phyloP scores from a whole-genome alignment of 2,797 vertebrate species.

The Esox lucius region DNA sequence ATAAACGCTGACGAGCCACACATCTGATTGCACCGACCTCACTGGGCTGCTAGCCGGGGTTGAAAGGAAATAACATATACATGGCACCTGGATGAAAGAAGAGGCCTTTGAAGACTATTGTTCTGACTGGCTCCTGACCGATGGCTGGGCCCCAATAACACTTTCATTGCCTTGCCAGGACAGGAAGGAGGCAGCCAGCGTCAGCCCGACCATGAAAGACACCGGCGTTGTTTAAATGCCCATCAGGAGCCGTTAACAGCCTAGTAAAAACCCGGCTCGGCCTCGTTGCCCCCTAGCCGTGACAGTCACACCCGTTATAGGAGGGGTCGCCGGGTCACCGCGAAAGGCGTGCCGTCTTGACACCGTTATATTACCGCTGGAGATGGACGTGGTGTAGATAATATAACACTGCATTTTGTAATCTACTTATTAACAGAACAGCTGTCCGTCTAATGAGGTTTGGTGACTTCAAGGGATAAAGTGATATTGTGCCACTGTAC shows the following conservation, averaged over 20 bases:
- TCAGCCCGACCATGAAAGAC: slow-evolving; percentile 18
- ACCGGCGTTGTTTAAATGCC: slow-evolving; percentile 11
- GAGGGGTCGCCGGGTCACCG: too few relatives aligned
- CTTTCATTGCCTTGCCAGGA: slow-evolving; percentile 37
- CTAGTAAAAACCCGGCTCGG: slow-evolving; percentile 1
- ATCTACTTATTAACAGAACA: too few relatives aligned
- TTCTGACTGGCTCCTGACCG: neutral
- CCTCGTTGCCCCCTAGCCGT: too few relatives aligned
- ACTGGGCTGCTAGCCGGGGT: neutral
- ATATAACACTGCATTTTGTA: too few relatives aligned
- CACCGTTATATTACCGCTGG: too few relatives aligned
- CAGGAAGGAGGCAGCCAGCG: slow-evolving; percentile 31
- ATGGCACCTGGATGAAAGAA: slow-evolving; percentile 29
- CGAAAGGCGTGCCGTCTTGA: too few relatives aligned
- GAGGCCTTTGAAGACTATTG: slow-evolving; percentile 35
- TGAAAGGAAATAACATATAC: slow-evolving; percentile 34
- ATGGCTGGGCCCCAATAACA: slow-evolving; percentile 30
- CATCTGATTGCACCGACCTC: neutral
- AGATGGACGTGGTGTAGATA: too few relatives aligned
- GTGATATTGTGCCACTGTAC: too few relatives aligned
- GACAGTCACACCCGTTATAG: too few relatives aligned
- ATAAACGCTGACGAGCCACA: slow-evolving; percentile 20
- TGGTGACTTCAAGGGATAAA: too few relatives aligned
- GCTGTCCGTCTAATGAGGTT: too few relatives aligned
- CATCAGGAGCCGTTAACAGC: slow-evolving; percentile 6